These are phyloP conservation scores for Syngnathus scovelli DNA, from an alignment of 2,113 vertebrate species.

Conservation along the genomic window DNA sequence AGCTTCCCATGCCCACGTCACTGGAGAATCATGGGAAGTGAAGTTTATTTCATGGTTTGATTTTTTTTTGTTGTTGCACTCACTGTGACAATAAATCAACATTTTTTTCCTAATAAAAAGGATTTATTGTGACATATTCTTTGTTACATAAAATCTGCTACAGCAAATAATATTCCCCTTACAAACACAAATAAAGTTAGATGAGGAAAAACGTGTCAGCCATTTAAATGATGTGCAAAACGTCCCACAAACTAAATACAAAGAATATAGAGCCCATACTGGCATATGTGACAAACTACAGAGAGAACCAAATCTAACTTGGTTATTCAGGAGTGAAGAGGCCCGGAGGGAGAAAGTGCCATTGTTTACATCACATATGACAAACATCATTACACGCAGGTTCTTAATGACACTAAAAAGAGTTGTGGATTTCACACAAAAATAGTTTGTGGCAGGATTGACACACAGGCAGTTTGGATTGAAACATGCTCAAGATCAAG, in stretches of 20 bases:
- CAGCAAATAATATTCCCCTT: slow-evolving; percentile 86
- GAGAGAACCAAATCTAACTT: slow-evolving; percentile 54
- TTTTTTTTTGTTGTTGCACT: background rate
- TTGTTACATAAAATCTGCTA: slow-evolving; percentile 94
- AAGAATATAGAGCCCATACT: slow-evolving; percentile 69
- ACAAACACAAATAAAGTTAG: slow-evolving; percentile 81
- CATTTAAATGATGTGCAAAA: slow-evolving; percentile 82
- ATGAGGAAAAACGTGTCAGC: slow-evolving; percentile 74
- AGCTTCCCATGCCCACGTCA: slow-evolving; percentile 56
- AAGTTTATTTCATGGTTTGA: slow-evolving; percentile 22
- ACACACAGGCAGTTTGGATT: slow-evolving; percentile 42
- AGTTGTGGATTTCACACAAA: slow-evolving; percentile 44
- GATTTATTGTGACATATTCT: slow-evolving; percentile 84
- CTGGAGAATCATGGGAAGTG: slow-evolving; percentile 55
- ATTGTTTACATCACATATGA: slow-evolving; percentile 66
- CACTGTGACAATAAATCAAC: slow-evolving; percentile 31
- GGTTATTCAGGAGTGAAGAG: slow-evolving; percentile 65
- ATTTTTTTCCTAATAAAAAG: slow-evolving; percentile 81
- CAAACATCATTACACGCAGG: slow-evolving; percentile 49
- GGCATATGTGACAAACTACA: slow-evolving; percentile 71
- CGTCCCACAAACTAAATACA: slow-evolving; percentile 80
- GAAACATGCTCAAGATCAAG: slow-evolving; percentile 48
- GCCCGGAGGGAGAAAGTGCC: slow-evolving; percentile 68
- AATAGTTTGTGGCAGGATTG: slow-evolving; percentile 22
- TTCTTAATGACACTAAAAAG: slow-evolving; percentile 52